Base-by-base conservation (phyloP, 2,113 vertebrate species). In the Heterotilapia buettikoferi region DNA sequence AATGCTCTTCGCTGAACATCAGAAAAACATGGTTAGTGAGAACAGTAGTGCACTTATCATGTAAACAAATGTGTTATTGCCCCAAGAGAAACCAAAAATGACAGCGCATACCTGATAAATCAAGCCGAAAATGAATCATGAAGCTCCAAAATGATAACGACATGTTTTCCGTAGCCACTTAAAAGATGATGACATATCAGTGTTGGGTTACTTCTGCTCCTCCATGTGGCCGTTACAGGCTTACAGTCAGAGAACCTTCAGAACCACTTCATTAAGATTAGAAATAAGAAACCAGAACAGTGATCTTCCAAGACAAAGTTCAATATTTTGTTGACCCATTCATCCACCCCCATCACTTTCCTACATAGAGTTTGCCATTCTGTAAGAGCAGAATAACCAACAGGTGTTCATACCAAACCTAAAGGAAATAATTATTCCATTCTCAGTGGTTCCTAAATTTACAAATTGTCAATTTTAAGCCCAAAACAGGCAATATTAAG, bases 401-500 rank as follows among this genome's bases (percentile, higher is more conserved):
- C 71, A 76, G 9, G 24, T 76, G 43, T 29, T 50, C 43, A 50
- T 31, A 0, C 0, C 45, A 7, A 29, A 50, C 71, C 9, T 7
- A 47, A 76, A 76, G 9, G 45, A 50, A 24, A 0, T 0, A 73
- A 5, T 43, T 45, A 43, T 24, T 24, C 13, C 38, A 73, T 45
- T 73, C 13, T 1, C 38, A 45, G 38, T 73, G 1, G 0, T 43
- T 71, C 38, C 38, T 43, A 73, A 73, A 45, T 26, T 8, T 50
- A 47, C 3, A 50, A 5, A 31, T 4, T 10, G 24, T 14, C 24
- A 0, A 47, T 29, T 29, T 78, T 50, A 31, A 78, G 3, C 0
- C 0, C 26, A 2, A 50, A 19, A 78, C 71, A 50, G 16, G 16
- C 26, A 31, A 11, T 50, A 78, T 31, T 0, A 0, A n/a, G 16